Conservation (phyloP, 2,888 invertebrate genomes). For the Drosophila kambysellisi region DNA sequence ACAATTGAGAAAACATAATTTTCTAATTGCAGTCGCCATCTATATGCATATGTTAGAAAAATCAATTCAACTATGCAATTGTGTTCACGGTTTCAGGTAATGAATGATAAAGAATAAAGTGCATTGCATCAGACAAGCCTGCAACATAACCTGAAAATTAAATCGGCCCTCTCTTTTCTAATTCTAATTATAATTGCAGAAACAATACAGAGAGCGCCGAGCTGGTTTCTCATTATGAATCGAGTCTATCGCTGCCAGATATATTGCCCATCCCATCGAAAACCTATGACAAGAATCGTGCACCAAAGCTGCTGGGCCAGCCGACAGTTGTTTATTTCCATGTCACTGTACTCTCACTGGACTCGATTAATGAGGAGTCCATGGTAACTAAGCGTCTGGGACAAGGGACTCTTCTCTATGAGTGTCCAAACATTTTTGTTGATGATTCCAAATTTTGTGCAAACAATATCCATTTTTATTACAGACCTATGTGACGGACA, state of each 20-base stretch:
- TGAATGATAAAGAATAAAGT: slow-evolving; percentile 6
- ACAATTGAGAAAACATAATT: slow-evolving; percentile 71
- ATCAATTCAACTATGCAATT: slow-evolving; percentile 83
- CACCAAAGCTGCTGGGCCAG: slow-evolving; percentile 93
- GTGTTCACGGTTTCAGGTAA: slow-evolving; percentile 84
- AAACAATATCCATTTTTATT: slow-evolving; percentile 7
- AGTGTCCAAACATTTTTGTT: not conserved
- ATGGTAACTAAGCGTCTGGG: slow-evolving; percentile 86
- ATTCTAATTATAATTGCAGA: slow-evolving; percentile 45
- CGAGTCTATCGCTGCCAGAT: slow-evolving; percentile 92
- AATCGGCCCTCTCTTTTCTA: not conserved
- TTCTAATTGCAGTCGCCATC: slow-evolving; percentile 71
- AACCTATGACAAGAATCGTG: slow-evolving; percentile 95
- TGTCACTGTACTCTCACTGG: slow-evolving; percentile 94
- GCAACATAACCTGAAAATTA: slow-evolving; percentile 30
- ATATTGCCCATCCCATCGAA: slow-evolving; percentile 93
- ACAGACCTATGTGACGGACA: slow-evolving; percentile 96
- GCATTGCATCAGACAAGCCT: slow-evolving; percentile 60
- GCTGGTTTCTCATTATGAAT: slow-evolving; percentile 86
- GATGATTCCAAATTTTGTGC: not conserved
- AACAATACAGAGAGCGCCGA: slow-evolving; percentile 85
- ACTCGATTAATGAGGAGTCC: slow-evolving; percentile 98
- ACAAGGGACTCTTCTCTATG: not conserved
- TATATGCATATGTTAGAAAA: slow-evolving; percentile 80
- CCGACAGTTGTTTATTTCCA: slow-evolving; percentile 96